These are phyloP conservation scores for Sarcophaga variegata DNA, from an alignment of 2,888 invertebrate genomes.

Conservation along the genomic window DNA sequence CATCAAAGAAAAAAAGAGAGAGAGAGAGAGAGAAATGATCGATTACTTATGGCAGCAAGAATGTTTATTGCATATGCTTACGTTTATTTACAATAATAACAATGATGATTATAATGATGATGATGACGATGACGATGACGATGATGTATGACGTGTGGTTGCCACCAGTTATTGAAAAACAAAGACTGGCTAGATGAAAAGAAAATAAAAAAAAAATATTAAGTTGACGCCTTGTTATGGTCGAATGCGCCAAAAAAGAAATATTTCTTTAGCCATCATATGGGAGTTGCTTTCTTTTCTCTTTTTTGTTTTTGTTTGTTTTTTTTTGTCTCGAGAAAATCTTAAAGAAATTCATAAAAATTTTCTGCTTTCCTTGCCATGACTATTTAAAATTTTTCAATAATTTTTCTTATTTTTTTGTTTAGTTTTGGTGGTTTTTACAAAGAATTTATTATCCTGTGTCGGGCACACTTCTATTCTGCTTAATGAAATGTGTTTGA, in stretches of 20 bases:
- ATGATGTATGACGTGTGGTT: slow-evolving; percentile 65
- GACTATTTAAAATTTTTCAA: slow-evolving; percentile 61
- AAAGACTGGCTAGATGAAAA: slow-evolving; percentile 52
- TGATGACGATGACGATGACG: slow-evolving; percentile 32
- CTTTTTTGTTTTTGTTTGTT: neutral
- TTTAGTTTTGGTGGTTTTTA: slow-evolving; percentile 29
- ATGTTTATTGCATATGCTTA: slow-evolving; percentile 35
- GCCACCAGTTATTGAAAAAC: slow-evolving; percentile 44
- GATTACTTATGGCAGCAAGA: slow-evolving; percentile 29
- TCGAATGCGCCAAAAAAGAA: slow-evolving; percentile 56
- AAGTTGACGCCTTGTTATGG: slow-evolving; percentile 63
- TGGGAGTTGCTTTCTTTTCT: too few relatives aligned
- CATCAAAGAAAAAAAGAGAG: neutral
- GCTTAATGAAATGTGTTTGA: neutral
- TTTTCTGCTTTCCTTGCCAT: slow-evolving; percentile 63
- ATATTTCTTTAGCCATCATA: neutral
- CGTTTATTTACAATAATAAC: slow-evolving; percentile 12
- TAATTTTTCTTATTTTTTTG: slow-evolving; percentile 15
- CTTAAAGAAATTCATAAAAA: slow-evolving; percentile 65
- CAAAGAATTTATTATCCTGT: slow-evolving; percentile 64
- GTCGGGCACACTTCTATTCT: slow-evolving; percentile 60
- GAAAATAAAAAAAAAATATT: neutral
- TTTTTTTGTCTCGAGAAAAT: slow-evolving; percentile 10
- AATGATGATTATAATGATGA: slow-evolving; percentile 35
- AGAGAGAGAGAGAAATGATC: slow-evolving; percentile 47